Evolutionary conservation across 1,140 invertebrate genomes (phyloP).

Genomic region (Teleogryllus occipitalis): DNA sequence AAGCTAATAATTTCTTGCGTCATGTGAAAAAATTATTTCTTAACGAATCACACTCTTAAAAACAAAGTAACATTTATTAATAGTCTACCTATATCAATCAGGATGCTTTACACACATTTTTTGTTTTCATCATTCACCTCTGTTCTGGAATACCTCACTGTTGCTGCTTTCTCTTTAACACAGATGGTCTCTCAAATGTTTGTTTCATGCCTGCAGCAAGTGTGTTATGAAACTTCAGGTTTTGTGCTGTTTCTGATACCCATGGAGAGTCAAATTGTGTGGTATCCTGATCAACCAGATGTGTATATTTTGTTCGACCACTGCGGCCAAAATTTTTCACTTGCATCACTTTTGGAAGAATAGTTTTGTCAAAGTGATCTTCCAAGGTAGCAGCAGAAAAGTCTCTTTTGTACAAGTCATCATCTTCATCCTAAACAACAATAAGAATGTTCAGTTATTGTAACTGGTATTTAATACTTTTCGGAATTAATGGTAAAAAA

Average conservation of each 20-base stretch:
- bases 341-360: slow-evolving; percentile 99
- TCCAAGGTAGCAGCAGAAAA: slow-evolving; percentile 95
- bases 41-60: too few relatives aligned
- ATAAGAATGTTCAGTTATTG: not conserved
- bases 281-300: slow-evolving; percentile 98
- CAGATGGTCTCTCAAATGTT: slow-evolving; percentile 78
- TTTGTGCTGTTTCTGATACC: slow-evolving; percentile 82
- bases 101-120: too few relatives aligned
- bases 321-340: slow-evolving; percentile 99
- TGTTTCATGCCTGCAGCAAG: slow-evolving; percentile 95
- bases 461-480: too few relatives aligned
- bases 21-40: too few relatives aligned
- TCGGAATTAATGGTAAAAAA: too few relatives aligned
- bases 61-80: too few relatives aligned
- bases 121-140: too few relatives aligned
- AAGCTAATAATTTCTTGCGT: too few relatives aligned
- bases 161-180: slow-evolving; percentile 8
- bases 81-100: too few relatives aligned
- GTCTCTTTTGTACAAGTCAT: slow-evolving; percentile 88
- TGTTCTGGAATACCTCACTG: not conserved
- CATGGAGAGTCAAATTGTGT: slow-evolving; percentile 96
- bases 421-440: slow-evolving; percentile 67
- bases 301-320: slow-evolving; percentile 97
- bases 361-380: slow-evolving; percentile 98
- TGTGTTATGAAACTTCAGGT: slow-evolving; percentile 82